A percentile compares a stretch with the other conserved stretches of the same genome.
phyloP scores from a whole-genome alignment of 2,113 vertebrate genomes.

The Thalassoma bifasciatum region DNA sequence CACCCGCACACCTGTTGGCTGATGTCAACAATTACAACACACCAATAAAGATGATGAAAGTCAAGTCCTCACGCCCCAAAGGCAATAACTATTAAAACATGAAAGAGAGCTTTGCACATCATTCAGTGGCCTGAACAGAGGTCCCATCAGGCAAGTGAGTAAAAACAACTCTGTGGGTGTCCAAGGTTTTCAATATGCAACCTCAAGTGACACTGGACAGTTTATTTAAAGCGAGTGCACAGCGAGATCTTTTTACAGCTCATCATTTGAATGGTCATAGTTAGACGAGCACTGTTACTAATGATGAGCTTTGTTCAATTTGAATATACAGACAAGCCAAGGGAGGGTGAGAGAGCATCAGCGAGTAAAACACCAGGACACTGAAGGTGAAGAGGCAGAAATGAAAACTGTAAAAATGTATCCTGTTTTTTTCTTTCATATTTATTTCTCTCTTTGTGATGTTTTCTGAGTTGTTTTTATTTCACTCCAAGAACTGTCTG shows the following conservation, averaged over 20 bases:
- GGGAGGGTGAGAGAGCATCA: neutral
- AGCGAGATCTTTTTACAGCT: neutral
- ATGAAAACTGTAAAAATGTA: too few relatives aligned
- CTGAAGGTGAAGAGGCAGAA: neutral
- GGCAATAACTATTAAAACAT: neutral
- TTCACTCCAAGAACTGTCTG: too few relatives aligned
- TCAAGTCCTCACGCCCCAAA: neutral
- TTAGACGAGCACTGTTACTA: neutral
- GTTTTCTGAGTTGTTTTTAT: neutral
- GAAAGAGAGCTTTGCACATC: neutral
- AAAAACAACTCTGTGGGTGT: neutral
- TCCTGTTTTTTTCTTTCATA: neutral
- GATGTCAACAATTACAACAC: neutral
- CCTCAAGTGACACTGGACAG: neutral
- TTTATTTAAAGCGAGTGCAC: neutral
- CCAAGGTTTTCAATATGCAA: neutral
- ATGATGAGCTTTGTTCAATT: neutral
- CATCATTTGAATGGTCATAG: neutral
- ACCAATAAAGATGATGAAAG: slow-evolving; percentile 28
- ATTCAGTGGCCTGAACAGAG: neutral
- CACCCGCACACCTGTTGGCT: too few relatives aligned
- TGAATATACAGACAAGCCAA: neutral
- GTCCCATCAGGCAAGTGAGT: neutral
- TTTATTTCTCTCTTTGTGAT: neutral
- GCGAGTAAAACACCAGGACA: neutral